Evolutionary conservation across 2,797 vertebrate genomes (phyloP).

Genomic region (Myoxocephalus aenaeus): DNA sequence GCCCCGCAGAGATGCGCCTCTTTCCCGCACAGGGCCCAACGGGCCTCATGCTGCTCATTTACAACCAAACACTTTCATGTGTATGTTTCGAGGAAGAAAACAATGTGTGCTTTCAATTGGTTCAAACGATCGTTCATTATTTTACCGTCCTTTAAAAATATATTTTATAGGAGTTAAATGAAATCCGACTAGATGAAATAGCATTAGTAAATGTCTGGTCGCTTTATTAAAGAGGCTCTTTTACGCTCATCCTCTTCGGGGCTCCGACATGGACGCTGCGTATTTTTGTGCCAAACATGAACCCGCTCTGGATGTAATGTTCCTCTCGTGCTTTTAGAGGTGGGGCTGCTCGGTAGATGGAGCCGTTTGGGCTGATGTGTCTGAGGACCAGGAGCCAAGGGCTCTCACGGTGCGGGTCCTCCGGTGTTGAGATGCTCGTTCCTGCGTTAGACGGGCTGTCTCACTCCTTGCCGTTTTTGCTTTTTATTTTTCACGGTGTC

Average conservation of each 20-base stretch:
- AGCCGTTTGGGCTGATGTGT: constrained; percentile 62
- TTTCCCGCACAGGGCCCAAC: constrained; percentile 54
- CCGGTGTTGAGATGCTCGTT: background rate
- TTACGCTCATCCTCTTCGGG: background rate
- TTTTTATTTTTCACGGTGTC: background rate
- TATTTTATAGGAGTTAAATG: no score
- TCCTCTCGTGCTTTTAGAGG: background rate
- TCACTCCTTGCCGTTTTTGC: background rate
- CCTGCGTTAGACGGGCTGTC: background rate
- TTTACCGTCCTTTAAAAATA: background rate
- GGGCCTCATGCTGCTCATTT: background rate
- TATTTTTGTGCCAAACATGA: constrained; percentile 28
- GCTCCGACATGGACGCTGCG: background rate
- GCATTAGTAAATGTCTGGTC: no score
- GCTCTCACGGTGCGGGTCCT: constrained; percentile 55
- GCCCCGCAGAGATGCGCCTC: constrained; percentile 60
- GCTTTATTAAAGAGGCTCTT: no score
- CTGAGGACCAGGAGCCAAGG: constrained; percentile 72
- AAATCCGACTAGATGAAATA: no score
- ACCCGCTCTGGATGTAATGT: constrained; percentile 3
- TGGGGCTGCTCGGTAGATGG: background rate
- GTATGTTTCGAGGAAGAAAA: background rate
- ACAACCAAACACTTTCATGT: background rate
- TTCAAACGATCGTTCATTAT: background rate
- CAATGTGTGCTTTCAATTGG: accelerated